These are phyloP conservation scores for Seira ritae DNA, from an alignment of 2,888 invertebrate genomes.

Conservation along the genomic window DNA sequence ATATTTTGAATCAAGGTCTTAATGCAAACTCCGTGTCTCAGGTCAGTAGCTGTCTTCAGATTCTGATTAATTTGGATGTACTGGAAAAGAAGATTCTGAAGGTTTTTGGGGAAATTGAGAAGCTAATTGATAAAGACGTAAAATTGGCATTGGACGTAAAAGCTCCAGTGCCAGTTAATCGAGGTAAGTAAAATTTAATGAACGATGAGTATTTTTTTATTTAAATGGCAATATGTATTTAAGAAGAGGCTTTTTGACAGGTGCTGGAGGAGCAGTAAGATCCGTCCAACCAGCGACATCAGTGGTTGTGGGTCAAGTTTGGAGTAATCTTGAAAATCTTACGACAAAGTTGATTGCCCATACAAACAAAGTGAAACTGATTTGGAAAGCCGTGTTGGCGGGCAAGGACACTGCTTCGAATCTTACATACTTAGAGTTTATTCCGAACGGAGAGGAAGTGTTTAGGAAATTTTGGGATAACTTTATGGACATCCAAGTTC, in stretches of 20 bases:
- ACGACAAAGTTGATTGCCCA: slow-evolving; percentile 60
- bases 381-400: slow-evolving; percentile 58
- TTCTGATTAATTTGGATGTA: slow-evolving; percentile 79
- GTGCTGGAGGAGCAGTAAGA: slow-evolving; percentile 79
- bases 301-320: slow-evolving; percentile 77
- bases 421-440: slow-evolving; percentile 58
- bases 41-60: slow-evolving; percentile 81
- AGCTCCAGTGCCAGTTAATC: slow-evolving; percentile 46
- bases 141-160: slow-evolving; percentile 72
- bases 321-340: slow-evolving; percentile 87
- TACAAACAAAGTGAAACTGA: slow-evolving; percentile 60
- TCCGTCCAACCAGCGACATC: slow-evolving; percentile 79
- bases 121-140: slow-evolving; percentile 77
- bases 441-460: slow-evolving; percentile 46
- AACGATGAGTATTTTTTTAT: neutral
- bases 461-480: slow-evolving; percentile 71
- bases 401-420: slow-evolving; percentile 68
- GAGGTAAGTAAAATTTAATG: slow-evolving; percentile 48
- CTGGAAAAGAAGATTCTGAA: slow-evolving; percentile 77
- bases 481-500: slow-evolving; percentile 66
- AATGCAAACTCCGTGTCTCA: slow-evolving; percentile 84
- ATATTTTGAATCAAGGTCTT: slow-evolving; percentile 87
- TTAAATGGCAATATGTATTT: slow-evolving; percentile 10
- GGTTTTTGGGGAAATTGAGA: slow-evolving; percentile 76
- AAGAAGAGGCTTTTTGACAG: neutral